A percentile compares a stretch with the other conserved stretches of the same genome.
These are phyloP conservation scores for Eulimnadia texana DNA, from an alignment of 1,140 invertebrate species.

Conservation along the genomic window DNA sequence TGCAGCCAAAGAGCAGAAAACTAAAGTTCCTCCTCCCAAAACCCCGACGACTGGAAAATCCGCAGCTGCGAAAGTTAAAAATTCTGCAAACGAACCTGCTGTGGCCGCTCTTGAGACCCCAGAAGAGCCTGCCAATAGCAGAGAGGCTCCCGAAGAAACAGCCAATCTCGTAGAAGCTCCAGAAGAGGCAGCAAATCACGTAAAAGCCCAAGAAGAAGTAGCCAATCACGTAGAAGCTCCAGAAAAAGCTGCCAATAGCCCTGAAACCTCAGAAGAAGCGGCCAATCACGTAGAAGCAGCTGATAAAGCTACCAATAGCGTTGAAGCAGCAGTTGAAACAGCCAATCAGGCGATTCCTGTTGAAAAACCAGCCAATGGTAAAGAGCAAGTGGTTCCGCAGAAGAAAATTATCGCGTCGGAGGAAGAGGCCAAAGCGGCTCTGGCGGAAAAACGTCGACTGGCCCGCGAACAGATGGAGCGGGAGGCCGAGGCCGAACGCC, in stretches of 20 bases:
- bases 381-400: not conserved
- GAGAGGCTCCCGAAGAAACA: no score
- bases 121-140: no score
- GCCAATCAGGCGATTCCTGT: not conserved
- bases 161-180: no score
- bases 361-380: not conserved
- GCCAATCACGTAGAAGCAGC: slow-evolving; percentile 18
- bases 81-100: no score
- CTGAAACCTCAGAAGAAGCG: slow-evolving; percentile 28
- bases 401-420: slow-evolving; percentile 56
- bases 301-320: not conserved
- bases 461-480: slow-evolving; percentile 72
- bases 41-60: not conserved
- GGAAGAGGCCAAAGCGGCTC: slow-evolving; percentile 73
- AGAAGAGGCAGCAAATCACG: no score
- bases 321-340: not conserved
- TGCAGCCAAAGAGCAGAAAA: not conserved
- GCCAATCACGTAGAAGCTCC: not conserved
- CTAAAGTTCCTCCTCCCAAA: no score
- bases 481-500: slow-evolving; percentile 64
- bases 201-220: not conserved
- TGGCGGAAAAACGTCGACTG: slow-evolving; percentile 65
- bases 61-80: no score
- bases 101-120: no score
- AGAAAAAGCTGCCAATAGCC: not conserved